phyloP scores from a whole-genome alignment of 2,797 vertebrate genomes.

The Onychomys torridus region DNA sequence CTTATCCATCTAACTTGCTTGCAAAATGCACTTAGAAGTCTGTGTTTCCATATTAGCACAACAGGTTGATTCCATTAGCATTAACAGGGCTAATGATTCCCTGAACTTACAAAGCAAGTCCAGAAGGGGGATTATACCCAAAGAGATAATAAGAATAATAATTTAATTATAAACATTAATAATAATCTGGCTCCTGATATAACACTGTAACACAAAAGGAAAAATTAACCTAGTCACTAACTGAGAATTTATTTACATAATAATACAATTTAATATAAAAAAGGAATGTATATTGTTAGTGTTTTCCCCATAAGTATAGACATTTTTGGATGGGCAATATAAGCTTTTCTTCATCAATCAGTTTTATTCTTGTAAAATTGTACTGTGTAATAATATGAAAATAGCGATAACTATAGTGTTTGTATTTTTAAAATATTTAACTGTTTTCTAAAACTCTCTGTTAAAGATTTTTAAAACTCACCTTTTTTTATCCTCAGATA shows the following conservation, averaged over 20 bases:
- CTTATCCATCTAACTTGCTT: not conserved
- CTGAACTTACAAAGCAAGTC: not conserved
- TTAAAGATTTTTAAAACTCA: conserved; percentile 27
- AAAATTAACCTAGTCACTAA: not conserved
- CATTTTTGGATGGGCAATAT: not conserved
- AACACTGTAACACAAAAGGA: not conserved
- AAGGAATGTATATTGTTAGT: not conserved
- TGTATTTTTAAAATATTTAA: conserved; percentile 29
- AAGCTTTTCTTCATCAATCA: not conserved
- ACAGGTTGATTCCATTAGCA: not conserved
- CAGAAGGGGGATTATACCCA: not conserved
- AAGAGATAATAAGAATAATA: conserved; percentile 7
- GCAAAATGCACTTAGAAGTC: not conserved
- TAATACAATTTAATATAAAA: conserved; percentile 11
- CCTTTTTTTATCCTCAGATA: not conserved
- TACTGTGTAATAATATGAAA: conserved; percentile 5
- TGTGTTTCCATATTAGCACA: not conserved
- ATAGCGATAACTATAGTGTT: not conserved
- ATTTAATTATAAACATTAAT: conserved; percentile 30
- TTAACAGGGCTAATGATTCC: not conserved
- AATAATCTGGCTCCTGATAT: not conserved
- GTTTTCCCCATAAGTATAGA: not conserved
- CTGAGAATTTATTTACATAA: not conserved
- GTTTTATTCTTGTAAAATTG: not conserved
- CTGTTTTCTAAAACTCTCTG: not conserved